Conservation (phyloP, 2,113 vertebrate species). For the Burhinus bistriatus region DNA sequence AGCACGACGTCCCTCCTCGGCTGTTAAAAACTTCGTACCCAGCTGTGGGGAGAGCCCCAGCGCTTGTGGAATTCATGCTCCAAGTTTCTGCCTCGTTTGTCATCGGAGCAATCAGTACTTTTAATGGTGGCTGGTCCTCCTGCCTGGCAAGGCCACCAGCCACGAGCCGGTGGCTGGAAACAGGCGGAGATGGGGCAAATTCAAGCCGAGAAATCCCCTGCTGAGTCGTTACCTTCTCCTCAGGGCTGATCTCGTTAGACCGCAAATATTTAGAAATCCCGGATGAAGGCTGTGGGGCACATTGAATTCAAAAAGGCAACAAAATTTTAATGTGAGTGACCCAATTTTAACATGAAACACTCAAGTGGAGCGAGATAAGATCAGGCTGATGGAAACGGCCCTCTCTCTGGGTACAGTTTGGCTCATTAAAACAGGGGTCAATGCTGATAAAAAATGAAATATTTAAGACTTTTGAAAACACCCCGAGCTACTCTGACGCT, state of each 20-base stretch:
- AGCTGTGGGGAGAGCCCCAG: not conserved
- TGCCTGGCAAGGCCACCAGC: fast-evolving
- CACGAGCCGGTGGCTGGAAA: not conserved
- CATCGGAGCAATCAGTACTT: not conserved
- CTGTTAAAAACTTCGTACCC: not conserved
- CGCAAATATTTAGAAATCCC: not conserved
- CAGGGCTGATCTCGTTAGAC: not conserved
- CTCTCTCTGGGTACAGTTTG: not conserved
- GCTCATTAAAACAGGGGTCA: not conserved
- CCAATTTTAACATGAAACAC: not conserved
- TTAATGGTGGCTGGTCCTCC: not conserved
- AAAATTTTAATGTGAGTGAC: not conserved
- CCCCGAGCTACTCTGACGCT: not conserved
- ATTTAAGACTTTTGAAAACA: not conserved
- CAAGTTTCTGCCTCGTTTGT: not conserved
- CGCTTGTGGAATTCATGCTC: not conserved
- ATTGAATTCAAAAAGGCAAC: not conserved
- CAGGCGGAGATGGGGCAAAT: not conserved
- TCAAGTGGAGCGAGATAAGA: not conserved
- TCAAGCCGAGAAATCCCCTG: not conserved
- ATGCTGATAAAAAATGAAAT: not conserved
- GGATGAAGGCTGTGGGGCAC: not conserved
- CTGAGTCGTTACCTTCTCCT: fast-evolving
- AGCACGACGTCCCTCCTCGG: not conserved
- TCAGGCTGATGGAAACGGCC: not conserved